Evolutionary conservation across 1,140 invertebrate genomes (phyloP).

Genomic region (Drosophila carrolli): DNA sequence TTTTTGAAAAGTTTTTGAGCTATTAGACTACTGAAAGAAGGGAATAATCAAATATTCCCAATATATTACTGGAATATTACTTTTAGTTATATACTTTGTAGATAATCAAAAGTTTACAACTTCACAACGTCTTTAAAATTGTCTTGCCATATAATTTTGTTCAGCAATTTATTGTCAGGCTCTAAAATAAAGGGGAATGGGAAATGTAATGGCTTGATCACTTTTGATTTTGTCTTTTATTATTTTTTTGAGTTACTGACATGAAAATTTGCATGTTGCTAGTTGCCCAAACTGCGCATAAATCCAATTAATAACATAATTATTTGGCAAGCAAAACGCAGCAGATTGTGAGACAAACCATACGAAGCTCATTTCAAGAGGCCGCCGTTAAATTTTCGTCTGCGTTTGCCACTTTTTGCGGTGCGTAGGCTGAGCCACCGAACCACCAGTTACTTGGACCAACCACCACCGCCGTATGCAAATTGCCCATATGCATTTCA

Average conservation of each 20-base stretch:
- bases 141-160: conserved; percentile 3
- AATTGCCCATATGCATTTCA: conserved; percentile 63
- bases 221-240: conserved; percentile 30
- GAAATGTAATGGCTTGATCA: conserved; percentile 20
- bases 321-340: conserved; percentile 59
- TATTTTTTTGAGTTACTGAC: conserved; percentile 32
- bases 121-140: not conserved
- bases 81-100: too few relatives aligned
- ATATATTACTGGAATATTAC: too few relatives aligned
- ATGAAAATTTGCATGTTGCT: conserved; percentile 61
- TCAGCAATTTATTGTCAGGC: conserved; percentile 6
- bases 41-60: too few relatives aligned
- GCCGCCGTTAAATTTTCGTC: conserved; percentile 29
- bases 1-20: too few relatives aligned
- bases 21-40: too few relatives aligned
- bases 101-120: too few relatives aligned
- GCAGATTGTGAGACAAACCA: conserved; percentile 45
- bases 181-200: conserved; percentile 2
- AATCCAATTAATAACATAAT: conserved; percentile 83
- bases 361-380: conserved; percentile 68
- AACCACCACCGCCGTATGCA: conserved; percentile 35
- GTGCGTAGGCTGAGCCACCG: conserved; percentile 47
- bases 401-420: conserved; percentile 27
- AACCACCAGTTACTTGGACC: conserved; percentile 50
- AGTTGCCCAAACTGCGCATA: conserved; percentile 71